Base-by-base conservation (phyloP, 2,113 vertebrate genomes). In the Panurus biarmicus region DNA sequence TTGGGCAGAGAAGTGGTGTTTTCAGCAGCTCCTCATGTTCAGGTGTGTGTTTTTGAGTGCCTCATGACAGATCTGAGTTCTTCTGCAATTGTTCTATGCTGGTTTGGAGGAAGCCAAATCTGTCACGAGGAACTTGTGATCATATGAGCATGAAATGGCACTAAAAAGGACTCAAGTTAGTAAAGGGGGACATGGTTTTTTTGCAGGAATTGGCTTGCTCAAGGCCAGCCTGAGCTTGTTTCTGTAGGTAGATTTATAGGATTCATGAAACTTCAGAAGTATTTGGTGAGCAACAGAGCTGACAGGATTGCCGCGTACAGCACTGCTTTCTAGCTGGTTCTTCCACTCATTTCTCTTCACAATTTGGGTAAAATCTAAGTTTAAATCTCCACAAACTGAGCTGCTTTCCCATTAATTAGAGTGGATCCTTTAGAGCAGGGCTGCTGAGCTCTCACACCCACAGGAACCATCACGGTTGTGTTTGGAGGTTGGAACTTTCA, bases 241-340 rank as follows among this genome's bases (percentile, higher is more conserved):
- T 53, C 88, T 92, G 50, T 54, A 77, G 72, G 35, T 77, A 70
- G 54, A 36, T 96, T 87, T 83, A 36, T 14, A 45, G 64, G 25
- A 56, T 93, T 80, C 8, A 10, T 67, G 85, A 40, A 77, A 67
- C n/a, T 87, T 95, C 58, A 47, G n/a, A 74, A 36, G 51, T 16
- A 33, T 40, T 85, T 83, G 60, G 40, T 91, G 24, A 44, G 56
- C 35, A 42, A 8, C 29, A n/a, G 16, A 60, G 44, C 82, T 64
- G 53, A 83, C 5, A 29, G 42, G 71, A 80, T 60, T n/a, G 29
- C 47, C 70, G 6, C 0, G 14, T 9, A 21, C 21, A 42, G 65
- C 2, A 0, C 25, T 74, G 26, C 31, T 85, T 85, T 51, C 62
- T 62, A 61, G 45, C 72, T 80, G 48, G 6, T 28, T 85, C 78